Percentiles rank a stretch among this genome's conserved stretches.
phyloP scores from a whole-genome alignment of 2,888 invertebrate genomes.

The Lochmaea crataegi region DNA sequence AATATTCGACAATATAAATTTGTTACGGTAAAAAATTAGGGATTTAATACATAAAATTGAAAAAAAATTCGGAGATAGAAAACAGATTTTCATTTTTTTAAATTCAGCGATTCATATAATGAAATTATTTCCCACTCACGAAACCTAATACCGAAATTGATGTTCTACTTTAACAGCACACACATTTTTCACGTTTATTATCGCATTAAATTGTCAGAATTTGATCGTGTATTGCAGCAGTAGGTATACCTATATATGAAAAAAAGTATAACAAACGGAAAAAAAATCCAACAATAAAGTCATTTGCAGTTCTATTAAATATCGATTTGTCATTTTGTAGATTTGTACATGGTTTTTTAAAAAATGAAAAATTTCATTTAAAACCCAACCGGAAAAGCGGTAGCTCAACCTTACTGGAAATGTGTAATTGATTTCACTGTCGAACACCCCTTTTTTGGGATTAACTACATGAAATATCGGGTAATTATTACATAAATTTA shows the following conservation, averaged over 20 bases:
- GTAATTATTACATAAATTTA: no score
- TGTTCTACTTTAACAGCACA: conserved; percentile 10
- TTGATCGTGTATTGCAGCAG: conserved; percentile 12
- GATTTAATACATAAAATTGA: no score
- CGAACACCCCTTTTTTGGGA: no score
- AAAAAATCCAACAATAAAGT: conserved; percentile 7
- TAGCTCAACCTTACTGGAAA: no score
- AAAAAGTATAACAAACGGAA: conserved; percentile 6
- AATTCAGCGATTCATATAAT: background rate
- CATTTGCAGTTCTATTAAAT: conserved; percentile 7
- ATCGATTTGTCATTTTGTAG: conserved; percentile 8
- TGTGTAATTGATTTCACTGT: no score
- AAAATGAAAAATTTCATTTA: background rate
- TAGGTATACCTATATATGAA: background rate
- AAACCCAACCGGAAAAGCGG: background rate
- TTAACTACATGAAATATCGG: no score
- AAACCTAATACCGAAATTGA: conserved; percentile 6
- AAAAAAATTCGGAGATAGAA: background rate
- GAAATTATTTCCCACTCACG: conserved; percentile 4
- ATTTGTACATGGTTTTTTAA: background rate
- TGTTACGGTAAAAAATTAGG: no score
- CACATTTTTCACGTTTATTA: conserved; percentile 8
- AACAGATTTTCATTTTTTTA: background rate
- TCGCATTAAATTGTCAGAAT: conserved; percentile 10
- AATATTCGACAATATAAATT: no score